These are phyloP conservation scores for Sebastes goodei DNA, from an alignment of 2,797 vertebrate genomes.

Conservation along the genomic window DNA sequence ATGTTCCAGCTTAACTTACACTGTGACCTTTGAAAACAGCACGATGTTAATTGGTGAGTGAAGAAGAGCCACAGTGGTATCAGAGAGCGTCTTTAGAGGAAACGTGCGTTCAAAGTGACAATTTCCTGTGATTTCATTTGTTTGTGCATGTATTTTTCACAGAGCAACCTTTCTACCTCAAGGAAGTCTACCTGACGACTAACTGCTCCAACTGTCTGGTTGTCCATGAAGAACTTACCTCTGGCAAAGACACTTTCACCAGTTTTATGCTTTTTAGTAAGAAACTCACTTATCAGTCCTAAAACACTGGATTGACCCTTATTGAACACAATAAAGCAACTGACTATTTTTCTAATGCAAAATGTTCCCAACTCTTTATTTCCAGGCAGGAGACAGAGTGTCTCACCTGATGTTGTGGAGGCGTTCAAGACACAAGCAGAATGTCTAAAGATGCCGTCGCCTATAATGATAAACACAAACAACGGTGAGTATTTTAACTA, in stretches of 20 bases:
- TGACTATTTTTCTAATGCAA: too few relatives aligned
- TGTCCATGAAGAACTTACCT: constrained; percentile 48
- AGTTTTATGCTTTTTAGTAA: constrained; percentile 72
- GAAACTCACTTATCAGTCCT: not conserved
- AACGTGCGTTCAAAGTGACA: not conserved
- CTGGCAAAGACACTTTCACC: constrained; percentile 50
- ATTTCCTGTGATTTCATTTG: too few relatives aligned
- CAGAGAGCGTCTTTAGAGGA: not conserved
- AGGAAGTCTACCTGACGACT: constrained; percentile 62
- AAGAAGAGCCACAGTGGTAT: not conserved
- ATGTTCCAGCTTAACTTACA: constrained; percentile 56
- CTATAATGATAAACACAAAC: constrained; percentile 41
- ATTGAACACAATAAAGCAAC: not conserved
- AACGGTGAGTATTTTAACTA: constrained; percentile 26
- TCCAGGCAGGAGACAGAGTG: constrained; percentile 54
- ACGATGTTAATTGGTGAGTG: constrained; percentile 66
- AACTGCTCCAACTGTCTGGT: constrained; percentile 65
- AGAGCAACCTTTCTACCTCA: constrained; percentile 71
- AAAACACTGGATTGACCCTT: not conserved
- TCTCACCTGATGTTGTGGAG: constrained; percentile 33
- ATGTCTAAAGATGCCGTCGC: constrained; percentile 55
- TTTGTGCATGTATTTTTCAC: constrained; percentile 11
- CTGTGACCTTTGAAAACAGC: constrained; percentile 72
- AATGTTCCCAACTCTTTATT: not conserved
- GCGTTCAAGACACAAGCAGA: constrained; percentile 58